Conservation (phyloP, 2,113 vertebrate genomes). For the Lanius ludovicianus region DNA sequence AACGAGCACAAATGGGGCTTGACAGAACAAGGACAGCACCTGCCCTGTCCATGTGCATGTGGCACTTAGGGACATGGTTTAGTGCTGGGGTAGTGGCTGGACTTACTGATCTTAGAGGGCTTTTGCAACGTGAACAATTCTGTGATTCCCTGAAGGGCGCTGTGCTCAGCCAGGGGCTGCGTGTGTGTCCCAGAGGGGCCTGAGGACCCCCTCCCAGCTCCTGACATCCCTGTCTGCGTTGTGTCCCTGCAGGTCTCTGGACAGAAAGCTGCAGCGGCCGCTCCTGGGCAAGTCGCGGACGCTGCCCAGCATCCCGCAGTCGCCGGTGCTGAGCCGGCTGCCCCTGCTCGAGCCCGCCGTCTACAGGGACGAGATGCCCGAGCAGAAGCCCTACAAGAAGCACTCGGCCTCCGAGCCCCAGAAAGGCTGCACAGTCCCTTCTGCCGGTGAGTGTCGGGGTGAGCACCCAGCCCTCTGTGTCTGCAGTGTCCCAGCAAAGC, state of each 20-base stretch:
- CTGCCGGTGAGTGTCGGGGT: conserved; percentile 74
- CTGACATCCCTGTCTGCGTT: neutral
- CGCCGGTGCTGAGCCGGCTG: conserved; percentile 80
- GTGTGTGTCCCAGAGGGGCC: neutral
- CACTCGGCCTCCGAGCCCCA: conserved; percentile 35
- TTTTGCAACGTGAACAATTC: neutral
- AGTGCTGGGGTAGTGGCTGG: too few relatives aligned
- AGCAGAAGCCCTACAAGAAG: conserved; percentile 69
- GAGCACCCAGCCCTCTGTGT: neutral
- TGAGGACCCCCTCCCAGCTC: too few relatives aligned
- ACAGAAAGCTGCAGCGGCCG: conserved; percentile 85
- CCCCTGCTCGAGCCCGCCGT: conserved; percentile 70
- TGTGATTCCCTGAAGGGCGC: neutral
- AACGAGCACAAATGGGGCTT: too few relatives aligned
- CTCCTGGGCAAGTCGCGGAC: conserved; percentile 86
- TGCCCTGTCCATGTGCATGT: neutral
- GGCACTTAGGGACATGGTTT: neutral
- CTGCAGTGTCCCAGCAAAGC: neutral
- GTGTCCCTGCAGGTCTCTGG: conserved; percentile 79
- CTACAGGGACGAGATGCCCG: conserved; percentile 61
- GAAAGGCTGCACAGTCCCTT: conserved; percentile 84
- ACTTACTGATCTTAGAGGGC: neutral
- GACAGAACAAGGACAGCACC: too few relatives aligned
- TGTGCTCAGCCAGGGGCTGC: fast-evolving
- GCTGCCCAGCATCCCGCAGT: conserved; percentile 91